These are phyloP conservation scores for Xanthia togata DNA, from an alignment of 2,888 invertebrate species.

Conservation along the genomic window DNA sequence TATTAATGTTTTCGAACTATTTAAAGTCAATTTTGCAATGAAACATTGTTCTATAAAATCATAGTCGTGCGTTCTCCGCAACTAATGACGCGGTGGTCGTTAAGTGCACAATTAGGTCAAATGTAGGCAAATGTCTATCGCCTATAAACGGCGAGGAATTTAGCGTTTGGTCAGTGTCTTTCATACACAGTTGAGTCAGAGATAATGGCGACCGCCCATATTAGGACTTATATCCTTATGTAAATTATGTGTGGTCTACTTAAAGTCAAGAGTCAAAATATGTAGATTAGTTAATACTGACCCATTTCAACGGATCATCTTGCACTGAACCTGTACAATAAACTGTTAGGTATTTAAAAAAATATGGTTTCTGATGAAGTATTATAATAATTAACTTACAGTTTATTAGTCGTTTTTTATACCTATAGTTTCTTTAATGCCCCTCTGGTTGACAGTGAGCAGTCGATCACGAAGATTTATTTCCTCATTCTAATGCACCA, in stretches of 20 bases:
- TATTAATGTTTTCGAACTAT: no score
- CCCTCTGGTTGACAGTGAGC: slow-evolving; percentile 53
- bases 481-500: slow-evolving; percentile 61
- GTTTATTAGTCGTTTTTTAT: slow-evolving; percentile 41
- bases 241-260: not conserved
- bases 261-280: not conserved
- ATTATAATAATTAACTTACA: not conserved
- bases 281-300: not conserved
- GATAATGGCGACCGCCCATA: slow-evolving; percentile 38
- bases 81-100: slow-evolving; percentile 67
- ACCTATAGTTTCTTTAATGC: slow-evolving; percentile 41
- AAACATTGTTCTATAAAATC: slow-evolving; percentile 56
- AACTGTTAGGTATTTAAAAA: not conserved
- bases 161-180: slow-evolving; percentile 43
- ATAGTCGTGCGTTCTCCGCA: slow-evolving; percentile 62
- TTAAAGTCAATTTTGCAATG: slow-evolving; percentile 56
- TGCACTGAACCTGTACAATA: not conserved
- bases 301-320: not conserved
- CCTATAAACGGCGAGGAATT: slow-evolving; percentile 60
- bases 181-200: slow-evolving; percentile 38
- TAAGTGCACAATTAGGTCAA: slow-evolving; percentile 69
- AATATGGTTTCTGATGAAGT: not conserved
- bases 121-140: slow-evolving; percentile 64
- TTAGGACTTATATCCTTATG: not conserved
- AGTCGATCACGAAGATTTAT: slow-evolving; percentile 69